Evolutionary conservation across 2,797 vertebrate species (phyloP).

Genomic region (Spinus olivaceus): DNA sequence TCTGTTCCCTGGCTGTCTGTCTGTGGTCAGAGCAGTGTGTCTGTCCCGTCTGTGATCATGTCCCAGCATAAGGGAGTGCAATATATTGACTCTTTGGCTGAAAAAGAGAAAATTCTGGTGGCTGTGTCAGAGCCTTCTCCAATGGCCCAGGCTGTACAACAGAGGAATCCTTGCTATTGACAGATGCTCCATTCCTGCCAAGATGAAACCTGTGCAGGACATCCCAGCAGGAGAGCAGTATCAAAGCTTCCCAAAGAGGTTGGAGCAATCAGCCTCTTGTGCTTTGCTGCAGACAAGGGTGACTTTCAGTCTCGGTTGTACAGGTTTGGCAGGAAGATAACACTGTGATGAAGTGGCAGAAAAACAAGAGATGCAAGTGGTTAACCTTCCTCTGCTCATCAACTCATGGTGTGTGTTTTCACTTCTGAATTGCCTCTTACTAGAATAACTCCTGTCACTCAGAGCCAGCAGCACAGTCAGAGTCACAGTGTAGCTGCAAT

Average conservation of each 20-base stretch:
- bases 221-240: neutral
- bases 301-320: conserved; percentile 28
- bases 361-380: conserved; percentile 36
- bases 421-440: neutral
- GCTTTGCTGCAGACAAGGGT: neutral
- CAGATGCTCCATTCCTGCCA: neutral
- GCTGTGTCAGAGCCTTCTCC: neutral
- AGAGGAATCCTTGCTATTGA: neutral
- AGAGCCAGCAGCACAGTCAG: neutral
- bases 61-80: neutral
- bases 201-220: neutral
- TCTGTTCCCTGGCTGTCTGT: neutral
- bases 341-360: conserved; percentile 29
- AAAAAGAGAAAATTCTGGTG: neutral
- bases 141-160: accelerated
- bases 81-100: neutral
- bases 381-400: neutral
- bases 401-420: neutral
- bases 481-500: neutral
- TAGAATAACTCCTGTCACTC: neutral
- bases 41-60: accelerated
- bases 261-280: neutral
- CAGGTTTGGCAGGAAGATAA: conserved; percentile 44
- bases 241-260: neutral
- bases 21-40: neutral